These are phyloP conservation scores for Theretra japonica DNA, from an alignment of 2,888 invertebrate species.

Conservation along the genomic window DNA sequence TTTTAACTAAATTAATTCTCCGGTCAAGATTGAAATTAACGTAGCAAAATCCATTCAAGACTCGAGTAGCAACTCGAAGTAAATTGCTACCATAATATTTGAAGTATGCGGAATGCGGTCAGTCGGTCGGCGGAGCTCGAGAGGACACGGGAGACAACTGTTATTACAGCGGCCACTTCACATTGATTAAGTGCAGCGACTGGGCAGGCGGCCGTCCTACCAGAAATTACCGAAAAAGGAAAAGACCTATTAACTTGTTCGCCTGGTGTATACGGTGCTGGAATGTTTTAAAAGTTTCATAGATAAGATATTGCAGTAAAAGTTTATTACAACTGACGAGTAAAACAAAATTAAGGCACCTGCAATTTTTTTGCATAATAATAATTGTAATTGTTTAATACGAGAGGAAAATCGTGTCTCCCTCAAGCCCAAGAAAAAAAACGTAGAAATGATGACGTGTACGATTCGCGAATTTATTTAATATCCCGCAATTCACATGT, in stretches of 20 bases:
- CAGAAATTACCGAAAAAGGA: background rate
- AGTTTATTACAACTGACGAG: too few relatives aligned
- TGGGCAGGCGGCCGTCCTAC: background rate
- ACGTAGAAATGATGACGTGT: too few relatives aligned
- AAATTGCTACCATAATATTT: conserved; percentile 25
- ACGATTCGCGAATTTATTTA: too few relatives aligned
- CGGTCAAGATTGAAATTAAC: background rate
- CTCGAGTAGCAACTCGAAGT: conserved; percentile 2
- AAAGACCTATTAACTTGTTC: background rate
- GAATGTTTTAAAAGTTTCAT: too few relatives aligned
- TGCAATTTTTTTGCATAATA: too few relatives aligned
- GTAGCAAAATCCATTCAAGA: background rate
- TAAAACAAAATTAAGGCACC: too few relatives aligned
- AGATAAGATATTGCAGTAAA: too few relatives aligned
- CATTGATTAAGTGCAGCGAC: conserved; percentile 20
- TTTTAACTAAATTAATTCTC: background rate
- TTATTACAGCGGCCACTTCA: conserved; percentile 10
- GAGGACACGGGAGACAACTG: conserved; percentile 13
- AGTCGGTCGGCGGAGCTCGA: background rate
- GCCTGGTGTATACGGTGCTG: too few relatives aligned
- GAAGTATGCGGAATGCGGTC: conserved; percentile 2
- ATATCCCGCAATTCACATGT: too few relatives aligned
- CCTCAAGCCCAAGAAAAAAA: too few relatives aligned
- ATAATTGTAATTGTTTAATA: too few relatives aligned
- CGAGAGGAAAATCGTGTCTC: too few relatives aligned